Percentiles rank a stretch among this genome's conserved stretches.
Evolutionary conservation across 2,113 vertebrate genomes (phyloP).

Genomic region (Nansenia antarctica): DNA sequence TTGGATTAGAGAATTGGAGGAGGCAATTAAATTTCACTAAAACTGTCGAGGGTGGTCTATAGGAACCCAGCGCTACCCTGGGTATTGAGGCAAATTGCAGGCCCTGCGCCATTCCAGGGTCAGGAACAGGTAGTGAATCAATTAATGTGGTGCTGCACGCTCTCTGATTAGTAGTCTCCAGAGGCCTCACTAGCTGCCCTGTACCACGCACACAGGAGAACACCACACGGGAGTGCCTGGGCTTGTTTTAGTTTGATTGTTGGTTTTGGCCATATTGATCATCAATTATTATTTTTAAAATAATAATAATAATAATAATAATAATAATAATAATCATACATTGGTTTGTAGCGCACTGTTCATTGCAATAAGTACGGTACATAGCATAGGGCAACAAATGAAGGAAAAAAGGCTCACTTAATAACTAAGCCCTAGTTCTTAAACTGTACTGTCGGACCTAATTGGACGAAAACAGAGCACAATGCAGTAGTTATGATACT

Average conservation of each 20-base stretch:
- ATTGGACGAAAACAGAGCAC: too few species aligned
- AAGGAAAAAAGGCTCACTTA: too few species aligned
- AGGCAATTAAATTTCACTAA: constrained; percentile 41
- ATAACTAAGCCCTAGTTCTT: too few species aligned
- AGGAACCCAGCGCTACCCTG: constrained; percentile 16
- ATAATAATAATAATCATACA: too few species aligned
- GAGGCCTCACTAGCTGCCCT: constrained; percentile 47
- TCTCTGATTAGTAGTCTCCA: constrained; percentile 21
- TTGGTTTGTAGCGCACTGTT: too few species aligned
- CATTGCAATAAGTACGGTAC: too few species aligned
- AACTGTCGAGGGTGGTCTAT: constrained; percentile 11
- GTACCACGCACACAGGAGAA: constrained; percentile 16
- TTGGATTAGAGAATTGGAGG: constrained; percentile 29
- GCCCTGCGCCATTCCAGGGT: constrained; percentile 24
- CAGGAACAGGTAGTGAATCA: constrained; percentile 32
- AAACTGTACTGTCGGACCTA: too few species aligned
- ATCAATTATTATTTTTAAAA: too few species aligned
- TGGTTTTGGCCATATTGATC: neutral
- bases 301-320: too few species aligned
- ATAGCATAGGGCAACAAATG: too few species aligned
- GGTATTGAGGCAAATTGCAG: constrained; percentile 19
- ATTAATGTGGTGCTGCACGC: constrained; percentile 29
- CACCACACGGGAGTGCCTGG: neutral
- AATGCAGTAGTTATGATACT: constrained; percentile 55
- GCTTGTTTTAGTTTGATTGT: neutral